phyloP scores from a whole-genome alignment of 2,888 invertebrate species.

The Cremastinae sp. region DNA sequence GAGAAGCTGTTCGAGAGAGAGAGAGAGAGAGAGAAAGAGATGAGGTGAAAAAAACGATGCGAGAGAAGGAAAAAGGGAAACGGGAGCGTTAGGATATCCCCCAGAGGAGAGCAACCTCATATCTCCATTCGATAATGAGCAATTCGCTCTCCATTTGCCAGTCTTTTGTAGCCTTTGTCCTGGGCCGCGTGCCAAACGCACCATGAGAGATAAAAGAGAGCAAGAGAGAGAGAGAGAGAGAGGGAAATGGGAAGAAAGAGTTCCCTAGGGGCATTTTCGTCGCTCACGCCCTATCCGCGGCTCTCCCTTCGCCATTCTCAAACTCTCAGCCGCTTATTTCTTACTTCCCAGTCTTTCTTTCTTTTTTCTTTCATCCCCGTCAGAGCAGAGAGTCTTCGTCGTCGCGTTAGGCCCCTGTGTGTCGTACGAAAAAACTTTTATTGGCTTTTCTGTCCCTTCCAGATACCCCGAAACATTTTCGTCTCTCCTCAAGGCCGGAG shows the following conservation, averaged over 20 bases:
- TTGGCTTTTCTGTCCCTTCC: conserved; percentile 43
- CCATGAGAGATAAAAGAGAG: conserved; percentile 11
- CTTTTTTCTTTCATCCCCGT: neutral
- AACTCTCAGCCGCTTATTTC: conserved; percentile 42
- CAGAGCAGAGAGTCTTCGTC: neutral
- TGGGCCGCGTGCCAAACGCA: conserved; percentile 69
- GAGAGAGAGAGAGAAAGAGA: conserved; percentile 6
- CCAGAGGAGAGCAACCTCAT: conserved; percentile 59
- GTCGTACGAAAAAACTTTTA: conserved; percentile 41
- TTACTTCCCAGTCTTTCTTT: conserved; percentile 48
- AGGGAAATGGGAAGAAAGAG: conserved; percentile 19
- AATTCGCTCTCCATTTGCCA: conserved; percentile 76
- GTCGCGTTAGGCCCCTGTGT: conserved; percentile 24
- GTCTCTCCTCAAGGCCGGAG: conserved; percentile 7
- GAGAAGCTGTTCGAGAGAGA: conserved; percentile 8
- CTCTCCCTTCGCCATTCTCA: conserved; percentile 20
- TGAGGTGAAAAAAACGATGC: conserved; percentile 16
- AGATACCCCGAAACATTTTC: conserved; percentile 23
- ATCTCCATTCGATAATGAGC: conserved; percentile 73
- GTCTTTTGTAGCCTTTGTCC: conserved; percentile 72
- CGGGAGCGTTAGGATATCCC: conserved; percentile 49
- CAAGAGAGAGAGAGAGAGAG: conserved; percentile 13
- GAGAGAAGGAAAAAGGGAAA: conserved; percentile 16
- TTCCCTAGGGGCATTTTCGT: conserved; percentile 56
- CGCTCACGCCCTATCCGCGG: conserved; percentile 54